Base-by-base conservation (phyloP, 2,888 invertebrate genomes). In the Drosophila kambysellisi region DNA sequence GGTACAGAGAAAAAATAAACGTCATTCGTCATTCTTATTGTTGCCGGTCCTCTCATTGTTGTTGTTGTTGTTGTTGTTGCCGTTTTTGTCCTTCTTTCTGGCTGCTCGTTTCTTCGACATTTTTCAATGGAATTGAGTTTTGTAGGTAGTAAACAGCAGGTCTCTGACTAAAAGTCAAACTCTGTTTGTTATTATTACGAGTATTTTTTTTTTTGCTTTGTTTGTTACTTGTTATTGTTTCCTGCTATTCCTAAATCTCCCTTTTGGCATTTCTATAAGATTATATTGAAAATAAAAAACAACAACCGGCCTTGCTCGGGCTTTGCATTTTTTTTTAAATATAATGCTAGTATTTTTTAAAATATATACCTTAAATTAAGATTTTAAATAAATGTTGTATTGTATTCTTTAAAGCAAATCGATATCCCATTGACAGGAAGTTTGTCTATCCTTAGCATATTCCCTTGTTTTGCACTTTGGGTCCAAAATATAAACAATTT, bases 21-120 rank as follows among this genome's bases (percentile, higher is more conserved):
- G 87, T 87, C 87, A 87, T 87, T 87, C 87, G 90, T 87, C 89
- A 87, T 90, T 86, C 72, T 66, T 73, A 81, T 90, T 87, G 87
- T 73, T 67, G 58, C 32, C 51, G 59, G 51, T 63, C 39, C 33
- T 32, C 8, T 41, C n/a, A n/a, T n/a, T 25, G 20, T 25, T 25
- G 20, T 25, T 25, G 20, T 25, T 25, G 20, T 39, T 59, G 35
- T 41, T 58, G 43, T 65, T 50, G 35, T 56, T 50, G 37, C 20
- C 33, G 12, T n/a, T 32, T 9, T 79, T 56, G 67, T 76, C 69
- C 72, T 72, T 52, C 68, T 65, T 65, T 63, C 67, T 53, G 54
- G 39, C 51, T 59, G 56, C 48, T 69, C 30, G 48, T 50, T 71
- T 57, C 52, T 39, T 46, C 9, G 57, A 65, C 43, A 68, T 63